phyloP scores from a whole-genome alignment of 2,888 invertebrate species.

The Lasioglossum marginatum region DNA sequence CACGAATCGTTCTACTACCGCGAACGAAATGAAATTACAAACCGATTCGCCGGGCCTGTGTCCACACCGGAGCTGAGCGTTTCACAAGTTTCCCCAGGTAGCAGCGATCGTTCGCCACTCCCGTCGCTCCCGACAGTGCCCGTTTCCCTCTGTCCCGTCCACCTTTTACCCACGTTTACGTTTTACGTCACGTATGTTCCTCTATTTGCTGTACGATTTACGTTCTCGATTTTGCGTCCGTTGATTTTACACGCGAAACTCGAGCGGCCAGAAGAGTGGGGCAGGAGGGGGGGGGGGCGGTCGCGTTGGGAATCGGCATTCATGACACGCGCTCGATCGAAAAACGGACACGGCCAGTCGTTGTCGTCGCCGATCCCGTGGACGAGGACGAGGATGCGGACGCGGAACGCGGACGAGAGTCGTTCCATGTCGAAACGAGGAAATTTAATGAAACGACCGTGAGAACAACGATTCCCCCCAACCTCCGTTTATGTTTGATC shows the following conservation, averaged over 20 bases:
- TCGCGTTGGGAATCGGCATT: slow-evolving; percentile 35
- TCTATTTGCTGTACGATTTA: slow-evolving; percentile 59
- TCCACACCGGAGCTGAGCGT: slow-evolving; percentile 48
- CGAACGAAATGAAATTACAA: slow-evolving; percentile 80
- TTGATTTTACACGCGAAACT: slow-evolving; percentile 42
- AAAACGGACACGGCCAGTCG: slow-evolving; percentile 33
- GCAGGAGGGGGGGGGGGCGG: too few relatives aligned
- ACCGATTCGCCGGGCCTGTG: slow-evolving; percentile 74
- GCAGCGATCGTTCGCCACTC: slow-evolving; percentile 40
- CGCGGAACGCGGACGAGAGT: not conserved
- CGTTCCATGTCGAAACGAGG: slow-evolving; percentile 12
- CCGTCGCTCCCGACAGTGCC: slow-evolving; percentile 8
- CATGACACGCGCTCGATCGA: slow-evolving; percentile 47
- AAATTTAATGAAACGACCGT: slow-evolving; percentile 37
- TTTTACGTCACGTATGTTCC: slow-evolving; percentile 38
- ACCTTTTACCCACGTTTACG: slow-evolving; percentile 39
- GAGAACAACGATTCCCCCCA: slow-evolving; percentile 22
- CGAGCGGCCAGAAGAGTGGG: not conserved
- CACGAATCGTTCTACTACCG: slow-evolving; percentile 15
- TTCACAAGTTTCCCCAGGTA: slow-evolving; percentile 62
- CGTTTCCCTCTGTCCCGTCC: slow-evolving; percentile 18
- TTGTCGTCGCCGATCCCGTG: not conserved
- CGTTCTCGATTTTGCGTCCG: slow-evolving; percentile 47
- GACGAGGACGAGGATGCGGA: not conserved
- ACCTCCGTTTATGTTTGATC: slow-evolving; percentile 62